Evolutionary conservation across 2,888 invertebrate species (phyloP).

Genomic region (Limenitis camilla): DNA sequence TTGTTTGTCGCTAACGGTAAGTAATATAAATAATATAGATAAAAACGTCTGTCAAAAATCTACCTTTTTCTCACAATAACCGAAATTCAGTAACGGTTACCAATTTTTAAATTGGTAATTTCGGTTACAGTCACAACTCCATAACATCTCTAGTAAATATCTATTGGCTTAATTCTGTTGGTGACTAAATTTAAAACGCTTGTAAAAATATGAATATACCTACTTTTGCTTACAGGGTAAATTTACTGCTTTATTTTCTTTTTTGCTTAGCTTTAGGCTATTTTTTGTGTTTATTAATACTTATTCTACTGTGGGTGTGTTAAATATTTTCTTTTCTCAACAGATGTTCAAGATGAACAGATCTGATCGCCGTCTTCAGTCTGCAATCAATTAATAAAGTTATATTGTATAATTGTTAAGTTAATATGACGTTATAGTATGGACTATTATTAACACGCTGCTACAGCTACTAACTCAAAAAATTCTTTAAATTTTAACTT

Average conservation of each 20-base stretch:
- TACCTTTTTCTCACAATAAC: too few relatives aligned
- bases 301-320: slow-evolving; percentile 14
- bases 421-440: slow-evolving; percentile 9
- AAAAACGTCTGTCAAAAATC: too few relatives aligned
- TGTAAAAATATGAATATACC: slow-evolving; percentile 14
- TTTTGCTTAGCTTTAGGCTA: slow-evolving; percentile 19
- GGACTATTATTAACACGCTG: slow-evolving; percentile 12
- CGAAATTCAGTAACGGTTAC: too few relatives aligned
- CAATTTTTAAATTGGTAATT: too few relatives aligned
- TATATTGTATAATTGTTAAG: slow-evolving; percentile 18
- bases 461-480: background rate
- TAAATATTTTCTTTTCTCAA: slow-evolving; percentile 73
- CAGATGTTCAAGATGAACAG: slow-evolving; percentile 85
- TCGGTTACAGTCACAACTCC: too few relatives aligned
- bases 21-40: too few relatives aligned
- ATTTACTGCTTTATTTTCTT: slow-evolving; percentile 12
- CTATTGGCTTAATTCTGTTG: too few relatives aligned
- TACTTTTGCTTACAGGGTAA: slow-evolving; percentile 12
- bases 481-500: background rate
- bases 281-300: slow-evolving; percentile 11
- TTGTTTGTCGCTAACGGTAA: too few relatives aligned
- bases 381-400: slow-evolving; percentile 27
- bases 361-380: slow-evolving; percentile 73
- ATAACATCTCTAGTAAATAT: too few relatives aligned
- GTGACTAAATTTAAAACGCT: slow-evolving; percentile 7